phyloP scores from a whole-genome alignment of 2,797 vertebrate species.

The Syncerus caffer region DNA sequence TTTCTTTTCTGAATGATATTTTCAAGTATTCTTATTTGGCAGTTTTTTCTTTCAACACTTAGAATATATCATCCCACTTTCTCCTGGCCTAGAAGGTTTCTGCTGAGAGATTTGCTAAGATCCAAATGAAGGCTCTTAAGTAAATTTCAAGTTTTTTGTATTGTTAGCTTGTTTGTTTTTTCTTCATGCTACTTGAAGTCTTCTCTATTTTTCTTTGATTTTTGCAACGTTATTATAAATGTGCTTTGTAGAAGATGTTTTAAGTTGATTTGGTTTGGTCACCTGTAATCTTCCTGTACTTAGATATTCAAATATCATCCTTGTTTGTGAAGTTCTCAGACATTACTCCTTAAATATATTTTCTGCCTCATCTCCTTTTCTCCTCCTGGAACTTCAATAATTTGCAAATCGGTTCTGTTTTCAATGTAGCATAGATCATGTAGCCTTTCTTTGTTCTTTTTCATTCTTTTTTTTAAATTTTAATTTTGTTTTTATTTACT shows the following conservation, averaged over 20 bases:
- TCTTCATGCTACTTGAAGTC: neutral
- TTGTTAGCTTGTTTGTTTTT: neutral
- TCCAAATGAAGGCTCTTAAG: neutral
- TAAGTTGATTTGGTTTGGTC: neutral
- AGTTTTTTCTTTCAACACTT: neutral
- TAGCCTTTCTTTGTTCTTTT: neutral
- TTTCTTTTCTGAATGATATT: neutral
- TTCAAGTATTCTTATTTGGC: neutral
- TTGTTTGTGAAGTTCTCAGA: neutral
- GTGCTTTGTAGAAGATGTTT: neutral
- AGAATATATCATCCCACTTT: neutral
- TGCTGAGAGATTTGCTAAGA: neutral
- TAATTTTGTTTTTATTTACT: neutral
- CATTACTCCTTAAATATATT: neutral
- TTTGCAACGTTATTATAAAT: neutral
- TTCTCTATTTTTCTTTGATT: neutral
- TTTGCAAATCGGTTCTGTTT: neutral
- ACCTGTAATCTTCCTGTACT: neutral
- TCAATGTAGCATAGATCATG: neutral
- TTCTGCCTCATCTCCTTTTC: neutral
- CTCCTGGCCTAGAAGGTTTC: neutral
- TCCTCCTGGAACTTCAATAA: neutral
- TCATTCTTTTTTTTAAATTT: neutral
- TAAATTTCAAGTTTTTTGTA: neutral
- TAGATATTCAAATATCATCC: neutral